Base-by-base conservation (phyloP, 1,140 invertebrate genomes). In the Paracyclopina nana region DNA sequence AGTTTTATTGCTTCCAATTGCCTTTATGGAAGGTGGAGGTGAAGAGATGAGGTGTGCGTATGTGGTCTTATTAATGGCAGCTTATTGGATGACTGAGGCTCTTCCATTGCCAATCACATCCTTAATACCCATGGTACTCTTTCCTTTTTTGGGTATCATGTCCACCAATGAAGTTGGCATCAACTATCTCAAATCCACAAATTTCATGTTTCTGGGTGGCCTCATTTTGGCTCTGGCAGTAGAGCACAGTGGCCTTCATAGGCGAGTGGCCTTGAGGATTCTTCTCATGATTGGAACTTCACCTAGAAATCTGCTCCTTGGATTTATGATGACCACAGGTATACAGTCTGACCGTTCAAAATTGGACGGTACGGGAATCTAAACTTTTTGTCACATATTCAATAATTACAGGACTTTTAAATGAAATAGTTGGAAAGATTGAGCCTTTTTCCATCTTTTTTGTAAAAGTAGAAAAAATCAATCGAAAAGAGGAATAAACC, bases 81-180 rank as follows among this genome's bases (percentile, higher is more conserved):
- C 77, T 1, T 88, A 76, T 61, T 90, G 83, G 83, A 76, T 87
- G 45, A 72, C 78, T 6, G 83, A 90, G 64, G 73, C 76, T 0
- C 62, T 90, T n/a, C 83, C 83, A 0, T 64, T 88, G 11, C 73
- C 80, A 0, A 70, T 87, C 1, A 87, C 84, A 0, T 75, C 83
- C 0, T 72, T 88, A 55, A 62, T 90, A 18, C 85, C 85, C 0
- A 72, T 88, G 44, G 74, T 85, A 1, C 62, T 86, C 0, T 85
- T 85, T 60, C 85, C 85, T 0, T 59, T 75, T 0, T 70, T 84
- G 64, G 79, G 79, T 1, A 38, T 65, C 8, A 52, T 62, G 14
- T 56, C 56, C 12, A 61, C 62, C 4, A 54, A 60, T 1, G 34
- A 53, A n/a, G 55, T 51, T 6, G 55, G 54, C 40, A 38, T 51